Evolutionary conservation across 2,797 vertebrate species (phyloP).

Genomic region (Miichthys miiuy): DNA sequence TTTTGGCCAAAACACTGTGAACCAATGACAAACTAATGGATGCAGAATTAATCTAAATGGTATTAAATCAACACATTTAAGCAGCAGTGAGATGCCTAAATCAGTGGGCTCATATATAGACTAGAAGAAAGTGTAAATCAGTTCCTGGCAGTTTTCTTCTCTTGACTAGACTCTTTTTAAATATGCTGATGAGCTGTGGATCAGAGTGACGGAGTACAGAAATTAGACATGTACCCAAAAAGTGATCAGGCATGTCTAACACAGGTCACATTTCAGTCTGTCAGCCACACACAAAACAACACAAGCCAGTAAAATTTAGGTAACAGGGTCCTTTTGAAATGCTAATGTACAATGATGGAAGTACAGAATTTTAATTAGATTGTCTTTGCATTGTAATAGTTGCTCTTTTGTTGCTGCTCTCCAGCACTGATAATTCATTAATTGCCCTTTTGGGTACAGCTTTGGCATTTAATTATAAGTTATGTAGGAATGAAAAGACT

Average conservation of each 20-base stretch:
- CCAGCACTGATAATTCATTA: constrained; percentile 61
- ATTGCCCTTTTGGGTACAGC: constrained; percentile 66
- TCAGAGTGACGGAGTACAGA: not conserved
- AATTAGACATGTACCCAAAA: constrained; percentile 6
- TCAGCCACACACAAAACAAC: constrained; percentile 19
- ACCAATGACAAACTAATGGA: not conserved
- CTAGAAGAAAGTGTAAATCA: not conserved
- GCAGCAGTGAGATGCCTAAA: not conserved
- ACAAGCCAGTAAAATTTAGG: constrained; percentile 26
- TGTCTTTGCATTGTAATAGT: constrained; percentile 62
- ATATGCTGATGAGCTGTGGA: not conserved
- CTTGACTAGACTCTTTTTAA: not conserved
- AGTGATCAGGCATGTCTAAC: constrained; percentile 10
- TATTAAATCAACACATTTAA: constrained; percentile 4
- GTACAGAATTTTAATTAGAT: constrained; percentile 67
- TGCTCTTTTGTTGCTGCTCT: constrained; percentile 61
- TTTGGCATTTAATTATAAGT: constrained; percentile 67
- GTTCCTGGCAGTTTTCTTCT: not conserved
- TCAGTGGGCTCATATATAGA: not conserved
- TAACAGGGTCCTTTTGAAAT: constrained; percentile 55
- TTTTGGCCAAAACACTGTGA: not conserved
- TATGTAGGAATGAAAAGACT: constrained; percentile 51
- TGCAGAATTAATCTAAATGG: not conserved
- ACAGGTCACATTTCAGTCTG: constrained; percentile 37
- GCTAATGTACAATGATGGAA: constrained; percentile 45